phyloP scores from a whole-genome alignment of 2,113 vertebrate species.

The Cynocephalus volans region DNA sequence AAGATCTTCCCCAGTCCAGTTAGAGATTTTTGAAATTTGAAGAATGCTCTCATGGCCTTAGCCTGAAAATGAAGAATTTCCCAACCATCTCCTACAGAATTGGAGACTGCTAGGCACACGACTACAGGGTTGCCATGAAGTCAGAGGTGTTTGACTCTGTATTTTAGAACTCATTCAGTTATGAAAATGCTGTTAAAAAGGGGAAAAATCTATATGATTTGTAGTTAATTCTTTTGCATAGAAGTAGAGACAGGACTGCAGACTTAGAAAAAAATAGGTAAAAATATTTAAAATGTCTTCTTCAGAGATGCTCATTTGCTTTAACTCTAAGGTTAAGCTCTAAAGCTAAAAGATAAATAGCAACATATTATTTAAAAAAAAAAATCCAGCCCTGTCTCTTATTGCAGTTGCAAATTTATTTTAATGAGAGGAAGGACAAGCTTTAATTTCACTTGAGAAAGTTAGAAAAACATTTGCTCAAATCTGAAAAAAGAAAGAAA shows the following conservation, averaged over 20 bases:
- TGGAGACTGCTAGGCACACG: slow-evolving; percentile 79
- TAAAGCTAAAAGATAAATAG: slow-evolving; percentile 71
- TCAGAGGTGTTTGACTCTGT: slow-evolving; percentile 80
- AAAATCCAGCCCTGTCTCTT: slow-evolving; percentile 83
- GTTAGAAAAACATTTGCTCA: slow-evolving; percentile 84
- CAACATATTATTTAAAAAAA: slow-evolving; percentile 66
- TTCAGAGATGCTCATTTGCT: slow-evolving; percentile 65
- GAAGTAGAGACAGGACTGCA: slow-evolving; percentile 75
- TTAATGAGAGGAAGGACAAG: slow-evolving; percentile 87
- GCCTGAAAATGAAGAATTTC: slow-evolving; percentile 85
- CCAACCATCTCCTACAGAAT: slow-evolving; percentile 56
- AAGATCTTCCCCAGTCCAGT: slow-evolving; percentile 58
- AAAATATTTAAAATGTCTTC: slow-evolving; percentile 79
- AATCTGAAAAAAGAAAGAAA: slow-evolving; percentile 70
- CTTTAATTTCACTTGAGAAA: slow-evolving; percentile 87
- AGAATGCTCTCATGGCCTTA: slow-evolving; percentile 81
- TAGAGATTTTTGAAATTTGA: slow-evolving; percentile 76
- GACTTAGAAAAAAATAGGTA: background rate
- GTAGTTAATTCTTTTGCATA: slow-evolving; percentile 84
- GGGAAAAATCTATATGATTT: slow-evolving; percentile 72
- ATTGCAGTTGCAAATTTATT: slow-evolving; percentile 89
- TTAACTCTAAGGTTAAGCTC: slow-evolving; percentile 71
- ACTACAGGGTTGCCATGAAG: slow-evolving; percentile 75
- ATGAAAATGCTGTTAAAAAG: slow-evolving; percentile 33
- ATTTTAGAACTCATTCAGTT: slow-evolving; percentile 77